Evolutionary conservation across 2,888 invertebrate genomes (phyloP), one percentile per base, ranked within the genome.

Genomic region (Epinotia ramella): DNA sequence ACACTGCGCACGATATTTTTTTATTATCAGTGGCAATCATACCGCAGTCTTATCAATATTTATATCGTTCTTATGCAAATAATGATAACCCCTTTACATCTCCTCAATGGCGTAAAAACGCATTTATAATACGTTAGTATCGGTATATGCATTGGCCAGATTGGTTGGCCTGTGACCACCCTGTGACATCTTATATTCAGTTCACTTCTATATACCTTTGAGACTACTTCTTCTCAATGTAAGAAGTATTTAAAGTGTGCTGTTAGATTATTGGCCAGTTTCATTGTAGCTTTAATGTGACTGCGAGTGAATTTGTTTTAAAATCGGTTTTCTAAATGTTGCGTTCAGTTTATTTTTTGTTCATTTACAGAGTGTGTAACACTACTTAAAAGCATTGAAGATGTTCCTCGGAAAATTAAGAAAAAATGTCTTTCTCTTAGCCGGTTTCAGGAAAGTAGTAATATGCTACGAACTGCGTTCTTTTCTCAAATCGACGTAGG

Each of bases 31-130:
- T 74, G 73, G 76, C 78, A 79, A 80, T 78, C 78, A 65, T 80
- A 71, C 84, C 84, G 86, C 84, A 86, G 81, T 82, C 82, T 91
- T 92, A 91, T 92, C 91, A 85, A 86, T 86, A 86, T 89, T 88
- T 86, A 88, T 91, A 91, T 92, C 87, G 86, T 87, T 87, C 84
- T 85, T 84, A 84, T 82, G 86, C 88, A 90, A 90, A 91, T 90
- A 91, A 74, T 80, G 91, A 91, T 91, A 90, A 89, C 75, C 70
- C 59, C 74, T 53, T 60, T 60, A 60, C 75, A 62, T 75, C 64
- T 65, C 53, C 20, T n/a, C 57, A 59, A 33, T 57, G 49, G 28
- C 24, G 28, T 12, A 20, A 65, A 46, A 44, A 56, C 1, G 18
- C 16, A 46, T 12, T 33, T 24, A 28, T 12, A 73, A 7, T 12